Base-by-base conservation (phyloP, 2,113 vertebrate genomes). In the Atlantisia rogersi region DNA sequence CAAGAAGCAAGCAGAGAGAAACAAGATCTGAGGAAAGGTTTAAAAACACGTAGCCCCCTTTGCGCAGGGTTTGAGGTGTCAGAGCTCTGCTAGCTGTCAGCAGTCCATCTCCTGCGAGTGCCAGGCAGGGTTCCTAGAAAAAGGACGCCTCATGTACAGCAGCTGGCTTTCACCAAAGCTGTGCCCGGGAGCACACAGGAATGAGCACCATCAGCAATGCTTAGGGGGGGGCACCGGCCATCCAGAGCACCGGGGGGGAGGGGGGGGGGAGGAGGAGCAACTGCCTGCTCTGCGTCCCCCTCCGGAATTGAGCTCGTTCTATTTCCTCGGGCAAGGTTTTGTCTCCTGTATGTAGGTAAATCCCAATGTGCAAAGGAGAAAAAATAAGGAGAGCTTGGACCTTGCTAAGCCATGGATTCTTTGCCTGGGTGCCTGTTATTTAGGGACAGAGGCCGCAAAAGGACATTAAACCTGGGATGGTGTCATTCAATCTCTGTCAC, bases 151-250 rank as follows among this genome's bases (percentile, higher is more conserved):
- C 93, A 88, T 55, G 64, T 93, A 55, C 21, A 2, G 91, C 93
- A 96, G 88, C 71, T 96, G 95, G 92, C 82, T 78, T 86, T 88
- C 2, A 7, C 79, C 26, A 24, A 52, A 91, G 87, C 91, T 90
- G 89, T 68, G 84, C 86, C 86, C 91, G 74, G 19, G 55, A 90
- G 58, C 6, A 1, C 0, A 0, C 40, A 95, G 88, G 94, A 96
- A 93, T 96, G 93, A 95, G 88, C 92, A 74, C 79, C 75, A 88
- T 97, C 94, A 96, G 95, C 95, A 94, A 25, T 24, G 68, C 79
- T 69, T 20, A 12, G 90, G 28, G 63, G 40, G 60, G 56, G 74
- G 26, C 0, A 0, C n/a, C 89, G 53, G 31, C 35, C 1, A 2
- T 73, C 58, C 7, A 0, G 39, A 68, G 24, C 1, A 0, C 60